Conservation (phyloP, 2,888 invertebrate genomes). For the Synanthedon myopaeformis region DNA sequence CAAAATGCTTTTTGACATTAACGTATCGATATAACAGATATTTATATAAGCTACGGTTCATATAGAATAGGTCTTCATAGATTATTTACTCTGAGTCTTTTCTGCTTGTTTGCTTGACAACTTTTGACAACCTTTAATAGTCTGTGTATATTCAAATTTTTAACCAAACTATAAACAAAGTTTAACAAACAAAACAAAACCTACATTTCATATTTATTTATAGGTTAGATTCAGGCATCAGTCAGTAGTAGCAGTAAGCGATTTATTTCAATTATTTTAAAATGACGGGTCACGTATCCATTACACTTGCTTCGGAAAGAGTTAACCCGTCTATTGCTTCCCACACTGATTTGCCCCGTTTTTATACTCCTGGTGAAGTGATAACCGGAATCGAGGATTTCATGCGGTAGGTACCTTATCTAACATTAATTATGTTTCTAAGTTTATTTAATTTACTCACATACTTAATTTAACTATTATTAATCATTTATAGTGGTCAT, state of each 20-base stretch:
- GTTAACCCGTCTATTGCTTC: conserved; percentile 70
- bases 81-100: too few species aligned
- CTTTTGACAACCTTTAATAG: too few species aligned
- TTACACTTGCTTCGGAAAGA: conserved; percentile 74
- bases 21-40: too few species aligned
- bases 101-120: too few species aligned
- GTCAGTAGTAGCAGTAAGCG: too few species aligned
- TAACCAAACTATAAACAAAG: not conserved
- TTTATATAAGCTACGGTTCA: too few species aligned
- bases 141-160: not conserved
- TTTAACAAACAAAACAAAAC: too few species aligned
- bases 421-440: not conserved
- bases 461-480: not conserved
- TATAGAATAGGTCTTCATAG: too few species aligned
- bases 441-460: not conserved
- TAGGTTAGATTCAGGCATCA: too few species aligned
- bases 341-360: conserved; percentile 72
- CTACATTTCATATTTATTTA: not conserved
- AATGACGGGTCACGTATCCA: conserved; percentile 71
- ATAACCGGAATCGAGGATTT: conserved; percentile 86
- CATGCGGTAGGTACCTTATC: conserved; percentile 75
- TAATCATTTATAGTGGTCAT: conserved; percentile 80
- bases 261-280: conserved; percentile 7
- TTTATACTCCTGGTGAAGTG: conserved; percentile 89
- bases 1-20: too few species aligned